Percentiles rank a stretch among this genome's conserved stretches.
Evolutionary conservation across 2,888 invertebrate species (phyloP).

Genomic region (Lasioglossum calceatum): DNA sequence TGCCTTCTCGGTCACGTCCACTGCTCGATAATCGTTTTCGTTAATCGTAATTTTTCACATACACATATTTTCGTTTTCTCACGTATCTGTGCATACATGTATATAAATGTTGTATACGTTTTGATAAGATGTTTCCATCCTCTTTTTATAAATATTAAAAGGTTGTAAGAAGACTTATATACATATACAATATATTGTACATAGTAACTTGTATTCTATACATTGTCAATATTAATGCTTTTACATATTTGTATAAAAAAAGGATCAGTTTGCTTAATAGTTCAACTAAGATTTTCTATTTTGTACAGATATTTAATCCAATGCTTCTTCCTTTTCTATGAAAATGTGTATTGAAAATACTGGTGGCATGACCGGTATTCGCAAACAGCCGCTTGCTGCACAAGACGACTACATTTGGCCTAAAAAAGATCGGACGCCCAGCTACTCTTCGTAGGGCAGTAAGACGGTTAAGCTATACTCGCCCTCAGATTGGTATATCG

Average conservation of each 20-base stretch:
- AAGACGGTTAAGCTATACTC: constrained; percentile 2
- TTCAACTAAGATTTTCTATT: constrained; percentile 70
- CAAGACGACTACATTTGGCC: not conserved
- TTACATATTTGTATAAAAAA: constrained; percentile 80
- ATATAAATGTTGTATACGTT: constrained; percentile 47
- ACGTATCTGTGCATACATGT: constrained; percentile 47
- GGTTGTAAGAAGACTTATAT: constrained; percentile 69
- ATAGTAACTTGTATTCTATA: constrained; percentile 78
- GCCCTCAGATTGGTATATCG: constrained; percentile 6
- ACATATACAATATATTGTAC: constrained; percentile 73
- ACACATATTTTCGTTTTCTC: not conserved
- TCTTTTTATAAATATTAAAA: constrained; percentile 74
- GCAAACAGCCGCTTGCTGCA: constrained; percentile 37
- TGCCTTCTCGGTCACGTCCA: not conserved
- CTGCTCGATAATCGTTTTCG: not conserved
- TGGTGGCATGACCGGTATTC: constrained; percentile 63
- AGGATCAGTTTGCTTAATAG: constrained; percentile 68
- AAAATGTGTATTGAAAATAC: constrained; percentile 59
- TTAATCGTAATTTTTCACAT: not conserved
- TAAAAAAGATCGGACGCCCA: not conserved
- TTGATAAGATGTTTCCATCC: constrained; percentile 73
- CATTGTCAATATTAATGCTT: constrained; percentile 79
- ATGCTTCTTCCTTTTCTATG: constrained; percentile 67
- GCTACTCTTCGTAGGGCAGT: not conserved
- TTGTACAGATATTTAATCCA: constrained; percentile 74